Evolutionary conservation across 2,797 vertebrate species (phyloP).

Genomic region (Peromyscus aztecus): DNA sequence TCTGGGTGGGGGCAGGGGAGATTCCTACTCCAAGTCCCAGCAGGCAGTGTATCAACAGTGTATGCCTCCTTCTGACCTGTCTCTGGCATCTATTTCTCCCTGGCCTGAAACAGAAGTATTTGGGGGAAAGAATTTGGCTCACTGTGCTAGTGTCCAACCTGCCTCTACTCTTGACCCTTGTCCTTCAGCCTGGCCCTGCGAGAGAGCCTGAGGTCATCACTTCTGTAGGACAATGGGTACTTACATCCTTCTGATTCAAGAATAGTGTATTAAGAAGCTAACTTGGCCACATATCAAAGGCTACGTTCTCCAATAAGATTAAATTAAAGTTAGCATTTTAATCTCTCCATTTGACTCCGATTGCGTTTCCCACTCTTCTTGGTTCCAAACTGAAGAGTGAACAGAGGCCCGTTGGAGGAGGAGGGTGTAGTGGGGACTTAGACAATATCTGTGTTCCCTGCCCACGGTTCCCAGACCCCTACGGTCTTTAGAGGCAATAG

Average conservation of each 20-base stretch:
- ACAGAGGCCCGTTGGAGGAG: background rate
- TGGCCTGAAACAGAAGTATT: background rate
- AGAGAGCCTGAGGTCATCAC: background rate
- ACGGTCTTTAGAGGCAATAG: slow-evolving; percentile 46
- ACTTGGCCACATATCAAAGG: background rate
- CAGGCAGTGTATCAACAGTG: background rate
- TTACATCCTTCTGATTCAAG: background rate
- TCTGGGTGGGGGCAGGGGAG: background rate
- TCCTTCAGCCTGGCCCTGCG: too few species aligned
- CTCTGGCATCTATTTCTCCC: background rate
- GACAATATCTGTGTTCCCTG: background rate
- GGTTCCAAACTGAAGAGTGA: slow-evolving; percentile 2
- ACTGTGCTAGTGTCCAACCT: background rate
- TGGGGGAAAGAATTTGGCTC: background rate
- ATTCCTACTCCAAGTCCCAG: background rate
- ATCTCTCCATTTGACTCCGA: slow-evolving; percentile 19
- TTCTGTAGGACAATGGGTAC: background rate
- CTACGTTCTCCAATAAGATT: background rate
- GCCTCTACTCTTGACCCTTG: background rate
- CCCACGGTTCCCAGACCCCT: slow-evolving; percentile 33
- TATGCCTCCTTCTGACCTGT: background rate
- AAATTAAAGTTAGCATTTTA: background rate
- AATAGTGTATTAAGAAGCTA: background rate
- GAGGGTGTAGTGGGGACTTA: background rate
- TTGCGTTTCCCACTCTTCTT: background rate